Base-by-base conservation (phyloP, 1,140 invertebrate species). In the Macrocentrus cingulum region DNA sequence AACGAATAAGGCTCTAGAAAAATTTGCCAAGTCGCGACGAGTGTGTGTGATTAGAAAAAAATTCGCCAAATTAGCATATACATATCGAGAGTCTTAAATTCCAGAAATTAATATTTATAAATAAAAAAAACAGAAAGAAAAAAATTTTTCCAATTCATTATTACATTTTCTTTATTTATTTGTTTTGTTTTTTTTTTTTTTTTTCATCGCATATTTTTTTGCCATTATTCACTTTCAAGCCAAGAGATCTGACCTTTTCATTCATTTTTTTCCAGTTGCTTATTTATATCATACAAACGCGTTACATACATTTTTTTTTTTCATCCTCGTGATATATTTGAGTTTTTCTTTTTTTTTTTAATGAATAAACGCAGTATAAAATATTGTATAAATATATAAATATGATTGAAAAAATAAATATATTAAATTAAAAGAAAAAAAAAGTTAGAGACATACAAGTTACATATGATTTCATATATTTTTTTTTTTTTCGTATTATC, bases 311-410 rank as follows among this genome's bases (percentile, higher is more conserved):
- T 49, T 62, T 41, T 45, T 34, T 44, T 60, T 36, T 44, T 8
- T 53, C 57, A 60, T 25, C 50, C 34, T 66, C 56, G 34, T 46
- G 42, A n/a, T 53, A 39, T 48, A 9, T 36, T 58, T 60, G 25
- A 44, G 42, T 25, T 59, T 18, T 39, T 8, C 41, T 20, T 48
- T 6, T 59, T 34, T 63, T 63, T 44, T 61, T 70, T 18, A 46
- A 50, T 48, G 34, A 42, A 39, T 64, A 75, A 72, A 58, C 69
- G 69, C 70, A 71, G 70, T 78, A 76, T 78, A 78, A 76, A 78
- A 78, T 77, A 75, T 74, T 70, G 68, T 77, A 77, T 77, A 77
- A 77, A 77, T 77, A 77, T 76, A 77, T 77, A 76, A 78, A 77
- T 74, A 78, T 67, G 71, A 68, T 76, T 74, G 72, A 70, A 76